Conservation (phyloP, 2,888 invertebrate genomes). For the Trisateles emortualis region DNA sequence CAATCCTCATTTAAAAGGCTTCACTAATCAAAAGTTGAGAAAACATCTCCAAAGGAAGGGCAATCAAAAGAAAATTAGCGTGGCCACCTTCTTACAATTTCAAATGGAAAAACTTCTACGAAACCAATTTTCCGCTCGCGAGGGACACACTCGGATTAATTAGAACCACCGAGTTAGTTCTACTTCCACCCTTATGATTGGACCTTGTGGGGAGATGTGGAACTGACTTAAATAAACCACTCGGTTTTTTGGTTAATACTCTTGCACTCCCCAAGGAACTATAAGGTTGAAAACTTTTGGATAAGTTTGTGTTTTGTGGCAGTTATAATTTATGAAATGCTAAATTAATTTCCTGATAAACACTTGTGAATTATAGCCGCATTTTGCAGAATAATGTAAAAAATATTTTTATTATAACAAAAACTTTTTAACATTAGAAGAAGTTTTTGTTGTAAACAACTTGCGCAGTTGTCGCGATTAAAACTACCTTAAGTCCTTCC, state of each 20-base stretch:
- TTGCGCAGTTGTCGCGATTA: too few species aligned
- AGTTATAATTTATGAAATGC: too few species aligned
- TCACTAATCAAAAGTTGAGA: slow-evolving; percentile 62
- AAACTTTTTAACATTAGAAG: too few species aligned
- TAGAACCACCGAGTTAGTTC: slow-evolving; percentile 56
- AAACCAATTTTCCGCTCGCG: slow-evolving; percentile 63
- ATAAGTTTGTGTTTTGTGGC: background rate
- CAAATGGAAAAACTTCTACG: slow-evolving; percentile 73
- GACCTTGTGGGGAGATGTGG: slow-evolving; percentile 17
- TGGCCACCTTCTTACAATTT: slow-evolving; percentile 62
- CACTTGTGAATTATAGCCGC: too few species aligned
- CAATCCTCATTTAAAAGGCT: slow-evolving; percentile 32
- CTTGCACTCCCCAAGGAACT: slow-evolving; percentile 2
- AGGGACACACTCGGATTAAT: slow-evolving; percentile 74
- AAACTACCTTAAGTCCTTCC: too few species aligned
- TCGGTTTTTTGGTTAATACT: slow-evolving; percentile 27
- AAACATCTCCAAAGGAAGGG: slow-evolving; percentile 53
- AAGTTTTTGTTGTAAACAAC: too few species aligned
- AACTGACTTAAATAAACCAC: slow-evolving; percentile 32
- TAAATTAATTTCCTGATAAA: too few species aligned
- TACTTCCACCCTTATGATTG: slow-evolving; percentile 49
- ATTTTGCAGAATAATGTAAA: too few species aligned
- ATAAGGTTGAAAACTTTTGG: background rate
- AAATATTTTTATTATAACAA: too few species aligned
- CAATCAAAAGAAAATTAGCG: slow-evolving; percentile 77